Evolutionary conservation across 2,888 invertebrate species (phyloP), one percentile per base, ranked within the genome.

Genomic region (Leucophenga maculata): DNA sequence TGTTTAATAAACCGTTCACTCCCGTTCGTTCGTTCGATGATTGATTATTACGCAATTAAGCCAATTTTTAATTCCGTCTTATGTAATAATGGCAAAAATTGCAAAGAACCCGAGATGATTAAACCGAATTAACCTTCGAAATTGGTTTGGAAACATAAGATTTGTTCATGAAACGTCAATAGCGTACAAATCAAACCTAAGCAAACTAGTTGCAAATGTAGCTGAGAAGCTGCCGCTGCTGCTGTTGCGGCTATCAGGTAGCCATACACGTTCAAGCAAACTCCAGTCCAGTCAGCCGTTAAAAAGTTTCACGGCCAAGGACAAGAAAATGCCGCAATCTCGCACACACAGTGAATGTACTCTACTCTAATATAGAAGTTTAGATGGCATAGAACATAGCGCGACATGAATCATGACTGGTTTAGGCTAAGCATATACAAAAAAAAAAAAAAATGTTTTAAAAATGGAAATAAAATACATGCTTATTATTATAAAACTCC

Each of bases 221-320:
- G 39, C n/a, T 16, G 11, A 31, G 32, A 66, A 60, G 59, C 67
- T 67, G 60, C 18, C 44, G 46, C 48, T 55, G 68, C 69, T 68
- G 62, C 60, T 64, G 70, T 57, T 3, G 8, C 39, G 1, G 39
- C 39, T 11, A 39, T 11, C 11, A 39, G 9, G 39, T 39, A 39
- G 6, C 55, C n/a, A n/a, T n/a, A n/a, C n/a, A 16, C 52, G 22
- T 14, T 44, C 20, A 16, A 44, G 46, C 46, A 39, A n/a, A 32
- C 64, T 18, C 20, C 8, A 69, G 74, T n/a, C n/a, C 78, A 82
- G 74, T 78, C 82, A 80, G 74, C 76, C 75, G 74, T 76, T 77
- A 76, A 11, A 32, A 80, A 82, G 83, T 84, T 84, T 82, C 85
- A 82, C 76, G 82, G 84, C 75, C 82, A 82, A 85, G 82, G 82